Evolutionary conservation across 1,140 invertebrate species (phyloP), one percentile per base, ranked within the genome.

Genomic region (Coelopa frigida): DNA sequence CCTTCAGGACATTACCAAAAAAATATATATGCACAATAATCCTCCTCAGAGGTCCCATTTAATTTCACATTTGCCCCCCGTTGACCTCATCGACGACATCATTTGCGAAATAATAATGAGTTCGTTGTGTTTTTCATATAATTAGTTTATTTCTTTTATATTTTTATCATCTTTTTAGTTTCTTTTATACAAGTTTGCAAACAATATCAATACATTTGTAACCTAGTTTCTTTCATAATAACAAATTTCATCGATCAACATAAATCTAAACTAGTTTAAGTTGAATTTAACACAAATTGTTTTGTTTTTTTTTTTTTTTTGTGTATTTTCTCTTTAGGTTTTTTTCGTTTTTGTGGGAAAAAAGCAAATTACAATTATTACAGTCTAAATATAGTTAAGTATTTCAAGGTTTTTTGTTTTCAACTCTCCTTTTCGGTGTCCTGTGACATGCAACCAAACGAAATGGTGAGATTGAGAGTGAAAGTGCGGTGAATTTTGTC

Each of bases 131-230:
- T n/a, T n/a, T n/a, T n/a, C n/a, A n/a, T n/a, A n/a, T n/a, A n/a
- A n/a, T n/a, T n/a, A n/a, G n/a, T n/a, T n/a, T n/a, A n/a, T n/a
- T n/a, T n/a, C n/a, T 44, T 36, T 36, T 44, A 44, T 26, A 12
- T 12, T 12, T 24, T 21, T 40, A 27, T 44, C 24, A 32, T 44
- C 23, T 23, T 44, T 32, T 44, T 24, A 33, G 26, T 44, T 21
- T 33, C 31, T 23, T 33, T 32, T 44, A n/a, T n/a, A n/a, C 18
- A 36, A 12, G n/a, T 29, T 29, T 32, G 42, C 42, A 44, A 33
- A 44, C 31, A 44, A 44, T 44, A 44, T 44, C 27, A 44, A 44
- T 44, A 44, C 35, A 22, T 43, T 43, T 21, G 32, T 44, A 44
- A 44, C 42, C 42, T n/a, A n/a, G n/a, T n/a, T n/a, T n/a, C n/a